Evolutionary conservation across 2,888 invertebrate genomes (phyloP).

Genomic region (Neelides folsomi): DNA sequence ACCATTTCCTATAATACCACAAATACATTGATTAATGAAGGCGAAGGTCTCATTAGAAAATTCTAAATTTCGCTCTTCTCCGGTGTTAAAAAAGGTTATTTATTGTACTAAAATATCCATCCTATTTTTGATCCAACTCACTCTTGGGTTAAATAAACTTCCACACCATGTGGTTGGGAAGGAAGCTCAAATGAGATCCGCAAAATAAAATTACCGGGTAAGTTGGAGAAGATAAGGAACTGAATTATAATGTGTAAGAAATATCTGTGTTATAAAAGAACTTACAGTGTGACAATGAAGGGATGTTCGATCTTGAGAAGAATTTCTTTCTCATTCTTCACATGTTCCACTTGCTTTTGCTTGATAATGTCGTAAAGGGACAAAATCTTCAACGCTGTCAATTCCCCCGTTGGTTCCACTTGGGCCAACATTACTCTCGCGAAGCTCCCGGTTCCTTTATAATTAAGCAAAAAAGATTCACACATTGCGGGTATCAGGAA

Average conservation of each 20-base stretch:
- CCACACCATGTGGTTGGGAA: neutral
- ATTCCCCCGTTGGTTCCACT: conserved; percentile 65
- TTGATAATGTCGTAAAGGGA: conserved; percentile 86
- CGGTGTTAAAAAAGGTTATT: conserved; percentile 9
- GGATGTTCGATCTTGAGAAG: conserved; percentile 83
- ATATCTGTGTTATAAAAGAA: conserved; percentile 25
- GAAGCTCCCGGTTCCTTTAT: conserved; percentile 84
- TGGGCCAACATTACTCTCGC: conserved; percentile 83
- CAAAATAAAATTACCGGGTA: neutral
- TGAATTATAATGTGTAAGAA: no score
- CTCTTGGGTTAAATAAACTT: neutral
- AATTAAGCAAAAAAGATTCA: conserved; percentile 5
- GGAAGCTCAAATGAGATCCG: neutral
- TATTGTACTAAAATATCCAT: no score
- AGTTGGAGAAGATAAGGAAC: no score
- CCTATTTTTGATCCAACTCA: neutral
- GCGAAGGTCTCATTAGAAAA: no score
- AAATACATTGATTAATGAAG: conserved; percentile 21
- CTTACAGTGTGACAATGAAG: conserved; percentile 88
- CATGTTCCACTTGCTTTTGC: conserved; percentile 91
- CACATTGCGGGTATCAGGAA: no score
- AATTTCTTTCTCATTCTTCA: conserved; percentile 91
- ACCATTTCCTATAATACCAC: conserved; percentile 60
- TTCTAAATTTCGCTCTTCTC: no score
- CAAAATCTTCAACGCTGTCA: conserved; percentile 85